These are phyloP conservation scores for Pholis gunnellus DNA, from an alignment of 2,113 vertebrate genomes.

Conservation along the genomic window DNA sequence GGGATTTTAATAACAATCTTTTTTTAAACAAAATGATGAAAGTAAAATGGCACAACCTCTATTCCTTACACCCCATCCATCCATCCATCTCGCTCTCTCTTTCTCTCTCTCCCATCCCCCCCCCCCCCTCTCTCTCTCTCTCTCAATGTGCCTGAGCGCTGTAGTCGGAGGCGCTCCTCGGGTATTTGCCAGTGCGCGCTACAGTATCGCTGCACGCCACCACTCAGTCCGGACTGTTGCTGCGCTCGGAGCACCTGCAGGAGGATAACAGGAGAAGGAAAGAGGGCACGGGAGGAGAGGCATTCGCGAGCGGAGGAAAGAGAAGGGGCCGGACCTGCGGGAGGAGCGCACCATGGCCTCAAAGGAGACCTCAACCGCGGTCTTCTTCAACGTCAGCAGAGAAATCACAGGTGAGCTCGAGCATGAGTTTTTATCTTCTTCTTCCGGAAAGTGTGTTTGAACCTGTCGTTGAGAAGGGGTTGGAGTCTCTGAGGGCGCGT, in stretches of 20 bases:
- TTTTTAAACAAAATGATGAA: not conserved
- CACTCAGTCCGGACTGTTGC: constrained; percentile 56
- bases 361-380: constrained; percentile 73
- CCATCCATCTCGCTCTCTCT: constrained; percentile 8
- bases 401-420: constrained; percentile 83
- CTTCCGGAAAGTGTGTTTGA: not conserved
- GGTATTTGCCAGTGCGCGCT: constrained; percentile 73
- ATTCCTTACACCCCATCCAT: not conserved
- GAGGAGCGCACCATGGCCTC: constrained; percentile 79
- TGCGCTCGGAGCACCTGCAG: constrained; percentile 50
- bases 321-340: constrained; percentile 50
- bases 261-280: not conserved
- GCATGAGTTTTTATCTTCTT: constrained; percentile 25
- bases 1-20: not conserved
- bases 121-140: constrained; percentile 7
- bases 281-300: not conserved
- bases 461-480: not conserved
- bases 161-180: constrained; percentile 69
- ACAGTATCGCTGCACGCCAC: constrained; percentile 34
- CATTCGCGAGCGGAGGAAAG: constrained; percentile 35
- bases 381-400: constrained; percentile 78
- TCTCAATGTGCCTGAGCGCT: constrained; percentile 22
- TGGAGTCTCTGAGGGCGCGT: not conserved
- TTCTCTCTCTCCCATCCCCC: constrained; percentile 5
- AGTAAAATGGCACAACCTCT: constrained; percentile 1